A percentile compares a stretch with the other conserved stretches of the same genome.
These are phyloP conservation scores for Melinaea marsaeus DNA, from an alignment of 2,888 invertebrate genomes.

Conservation along the genomic window DNA sequence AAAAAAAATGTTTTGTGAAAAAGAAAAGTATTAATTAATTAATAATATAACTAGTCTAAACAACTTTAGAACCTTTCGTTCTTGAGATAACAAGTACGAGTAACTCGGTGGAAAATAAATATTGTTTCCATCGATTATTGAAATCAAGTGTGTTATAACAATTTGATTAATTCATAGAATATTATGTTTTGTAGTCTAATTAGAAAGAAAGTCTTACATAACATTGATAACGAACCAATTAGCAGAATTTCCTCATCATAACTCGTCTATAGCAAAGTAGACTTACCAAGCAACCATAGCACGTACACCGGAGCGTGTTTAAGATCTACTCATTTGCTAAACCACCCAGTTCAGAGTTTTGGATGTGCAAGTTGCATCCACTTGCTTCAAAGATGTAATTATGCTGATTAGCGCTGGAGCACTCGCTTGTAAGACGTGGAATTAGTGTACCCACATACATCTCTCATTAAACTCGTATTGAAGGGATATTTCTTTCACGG, in stretches of 20 bases:
- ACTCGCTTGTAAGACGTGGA: conserved; percentile 28
- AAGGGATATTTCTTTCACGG: conserved; percentile 14
- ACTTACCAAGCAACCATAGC: conserved; percentile 23
- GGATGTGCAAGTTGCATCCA: conserved; percentile 31
- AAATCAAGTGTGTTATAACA: neutral
- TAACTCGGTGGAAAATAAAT: conserved; percentile 1
- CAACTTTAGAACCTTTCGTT: conserved; percentile 1
- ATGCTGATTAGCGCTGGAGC: conserved; percentile 30
- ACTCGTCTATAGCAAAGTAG: neutral
- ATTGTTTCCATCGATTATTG: conserved; percentile 1
- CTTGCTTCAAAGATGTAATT: conserved; percentile 33
- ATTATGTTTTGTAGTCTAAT: neutral
- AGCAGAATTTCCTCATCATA: neutral
- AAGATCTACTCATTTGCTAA: conserved; percentile 32
- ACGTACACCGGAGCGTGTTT: conserved; percentile 28
- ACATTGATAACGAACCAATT: neutral
- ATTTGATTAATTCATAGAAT: neutral
- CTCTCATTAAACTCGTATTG: conserved; percentile 23
- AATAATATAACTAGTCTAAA: neutral
- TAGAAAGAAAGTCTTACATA: neutral
- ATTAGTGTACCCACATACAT: conserved; percentile 25
- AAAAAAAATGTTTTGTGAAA: no score
- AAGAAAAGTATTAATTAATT: conserved; percentile 4
- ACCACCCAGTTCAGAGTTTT: conserved; percentile 29
- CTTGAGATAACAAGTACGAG: conserved; percentile 1